Evolutionary conservation across 2,888 invertebrate species (phyloP), one percentile per base, ranked within the genome.

Genomic region (Eristalis intricaria): DNA sequence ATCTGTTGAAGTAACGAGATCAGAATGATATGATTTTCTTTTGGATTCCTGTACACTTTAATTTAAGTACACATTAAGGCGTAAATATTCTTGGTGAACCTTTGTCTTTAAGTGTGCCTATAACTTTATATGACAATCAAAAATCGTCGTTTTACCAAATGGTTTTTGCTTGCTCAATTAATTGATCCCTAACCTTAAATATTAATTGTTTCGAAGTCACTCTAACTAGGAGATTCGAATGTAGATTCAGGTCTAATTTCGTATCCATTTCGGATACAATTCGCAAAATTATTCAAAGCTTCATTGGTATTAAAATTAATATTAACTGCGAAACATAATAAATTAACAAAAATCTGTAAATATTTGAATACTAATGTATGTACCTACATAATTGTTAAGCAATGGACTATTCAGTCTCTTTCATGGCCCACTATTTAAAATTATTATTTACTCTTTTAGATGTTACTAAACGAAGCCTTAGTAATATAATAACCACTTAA

Each of bases 401-500:
- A 64, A 4, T 22, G 40, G 23, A 22, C 3, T 26, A 26, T 10
- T n/a, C n/a, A n/a, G 4, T 10, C 15, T 10, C 50, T 43, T n/a
- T 26, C 26, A 26, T 15, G 43, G 43, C 0, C 43, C 43, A 43
- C 15, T n/a, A 38, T 32, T n/a, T 56, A 13, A 22, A 68, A 56
- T n/a, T n/a, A 32, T 56, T 56, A 68, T 40, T 38, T 13, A 66
- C 19, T 11, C 32, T 74, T 61, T 84, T 23, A 15, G 22, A 75
- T 61, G 61, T 70, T 56, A 61, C 38, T 69, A 22, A 79, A 64
- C 40, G 61, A 8, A n/a, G n/a, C n/a, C 11, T 38, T 38, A 74
- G 68, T 7, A n/a, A 50, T 50, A 19, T 19, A 32, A 76, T 61
- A 61, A 61, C 23, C 69, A 58, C 63, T 82, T 73, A 43, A 50